Base-by-base conservation (phyloP, 1,140 invertebrate genomes). In the Drosophila sulfurigaster region DNA sequence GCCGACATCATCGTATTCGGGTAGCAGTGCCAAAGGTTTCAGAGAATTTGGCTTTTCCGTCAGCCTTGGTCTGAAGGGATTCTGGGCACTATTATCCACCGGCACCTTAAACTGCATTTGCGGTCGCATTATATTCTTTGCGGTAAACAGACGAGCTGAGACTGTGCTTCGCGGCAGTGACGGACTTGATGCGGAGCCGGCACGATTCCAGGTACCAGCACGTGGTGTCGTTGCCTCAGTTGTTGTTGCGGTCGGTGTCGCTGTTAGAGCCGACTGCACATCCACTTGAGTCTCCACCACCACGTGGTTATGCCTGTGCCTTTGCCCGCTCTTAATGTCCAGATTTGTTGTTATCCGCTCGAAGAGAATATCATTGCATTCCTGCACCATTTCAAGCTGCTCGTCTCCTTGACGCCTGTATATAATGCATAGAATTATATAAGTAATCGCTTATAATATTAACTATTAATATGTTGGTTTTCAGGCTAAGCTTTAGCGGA, bases 21-120 rank as follows among this genome's bases (percentile, higher is more conserved):
- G 95, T 5, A 96, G 91, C 54, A 97, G 93, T 1, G 96, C 95
- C 3, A 99, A 92, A 0, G 98, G 97, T 87, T 96, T 97, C 0
- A 98, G 89, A 6, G 96, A 95, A 93, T 99, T 98, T 0, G 97
- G 98, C 93, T 99, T 99, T 10, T 96, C 95, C 51, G 94, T 96
- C 10, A 99, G 95, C 75, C 95, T 94, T 0, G 98, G 98, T 51
- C 95, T 93, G 95, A 98, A 99, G 13, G 96, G 94, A 49, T 93
- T 94, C 13, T 95, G 94, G 16, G 93, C 93, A 49, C 94, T 95
- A 83, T 99, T 99, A 91, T 98, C 96, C 43, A 99, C 95, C 82
- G 96, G 96, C 76, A 97, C 96, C 89, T 96, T 96, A 82, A 99
- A 99, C 57, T 94, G 95, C 41, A 96, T 90, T 92, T 99, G 98